phyloP scores from a whole-genome alignment of 2,113 vertebrate genomes.

The Elanus axillaris region DNA sequence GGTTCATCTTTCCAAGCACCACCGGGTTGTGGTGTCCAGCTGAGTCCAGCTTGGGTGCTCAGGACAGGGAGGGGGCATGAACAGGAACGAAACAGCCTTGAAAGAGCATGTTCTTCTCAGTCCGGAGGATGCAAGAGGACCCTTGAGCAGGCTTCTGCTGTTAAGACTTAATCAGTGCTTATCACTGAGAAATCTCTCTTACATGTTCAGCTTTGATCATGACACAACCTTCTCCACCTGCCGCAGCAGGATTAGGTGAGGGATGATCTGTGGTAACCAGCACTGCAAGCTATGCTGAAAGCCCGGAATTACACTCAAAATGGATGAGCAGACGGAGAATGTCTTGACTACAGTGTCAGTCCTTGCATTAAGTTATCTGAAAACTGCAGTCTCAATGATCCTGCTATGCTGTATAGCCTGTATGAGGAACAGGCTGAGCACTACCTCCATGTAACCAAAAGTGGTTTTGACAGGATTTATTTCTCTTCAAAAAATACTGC shows the following conservation, averaged over 20 bases:
- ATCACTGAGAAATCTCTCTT: background rate
- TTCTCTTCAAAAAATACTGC: background rate
- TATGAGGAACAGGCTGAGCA: background rate
- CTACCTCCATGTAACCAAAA: background rate
- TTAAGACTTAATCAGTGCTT: background rate
- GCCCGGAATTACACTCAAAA: background rate
- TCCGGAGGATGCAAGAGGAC: background rate
- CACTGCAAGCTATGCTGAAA: background rate
- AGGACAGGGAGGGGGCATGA: background rate
- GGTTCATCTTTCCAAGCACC: background rate
- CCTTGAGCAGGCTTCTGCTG: background rate
- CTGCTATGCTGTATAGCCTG: background rate
- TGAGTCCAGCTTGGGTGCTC: background rate
- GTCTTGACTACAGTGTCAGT: background rate
- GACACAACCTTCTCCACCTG: background rate
- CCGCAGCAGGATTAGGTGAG: background rate
- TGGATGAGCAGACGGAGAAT: background rate
- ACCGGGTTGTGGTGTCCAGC: rapidly evolving
- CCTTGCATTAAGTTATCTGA: background rate
- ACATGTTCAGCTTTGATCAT: background rate
- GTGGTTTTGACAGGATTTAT: background rate
- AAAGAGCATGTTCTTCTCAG: background rate
- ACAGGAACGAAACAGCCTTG: background rate
- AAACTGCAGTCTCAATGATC: background rate
- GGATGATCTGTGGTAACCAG: background rate